Evolutionary conservation across 2,888 invertebrate species (phyloP).

Genomic region (Trachelus tabidus): DNA sequence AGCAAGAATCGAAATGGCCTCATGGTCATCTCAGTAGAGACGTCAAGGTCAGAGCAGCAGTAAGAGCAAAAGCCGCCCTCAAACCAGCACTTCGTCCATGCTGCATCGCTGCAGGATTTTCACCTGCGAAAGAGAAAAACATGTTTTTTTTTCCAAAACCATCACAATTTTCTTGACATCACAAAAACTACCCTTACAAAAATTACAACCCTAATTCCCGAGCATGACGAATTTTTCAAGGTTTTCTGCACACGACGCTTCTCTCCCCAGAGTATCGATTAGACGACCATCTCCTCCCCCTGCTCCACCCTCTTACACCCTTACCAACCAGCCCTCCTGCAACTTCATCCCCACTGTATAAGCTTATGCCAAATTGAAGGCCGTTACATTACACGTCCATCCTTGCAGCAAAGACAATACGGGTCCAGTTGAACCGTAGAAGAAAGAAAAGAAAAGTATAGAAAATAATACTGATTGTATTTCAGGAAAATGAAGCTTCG

Average conservation of each 20-base stretch:
- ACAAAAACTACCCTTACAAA: background rate
- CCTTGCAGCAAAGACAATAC: background rate
- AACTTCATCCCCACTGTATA: background rate
- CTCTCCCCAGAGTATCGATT: background rate
- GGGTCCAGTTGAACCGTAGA: background rate
- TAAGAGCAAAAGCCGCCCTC: conserved; percentile 48
- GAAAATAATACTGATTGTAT: background rate
- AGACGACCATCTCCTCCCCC: background rate
- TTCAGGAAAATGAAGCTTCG: background rate
- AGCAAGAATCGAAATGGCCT: conserved; percentile 35
- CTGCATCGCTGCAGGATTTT: conserved; percentile 64
- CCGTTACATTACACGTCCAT: background rate
- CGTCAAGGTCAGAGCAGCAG: conserved; percentile 46
- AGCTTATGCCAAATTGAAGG: background rate
- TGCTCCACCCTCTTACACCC: background rate
- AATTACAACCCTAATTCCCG: background rate
- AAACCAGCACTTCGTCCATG: conserved; percentile 51
- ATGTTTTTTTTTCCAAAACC: background rate
- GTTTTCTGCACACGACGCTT: background rate
- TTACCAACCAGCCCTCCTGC: background rate
- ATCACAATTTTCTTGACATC: background rate
- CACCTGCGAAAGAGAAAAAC: conserved; percentile 49
- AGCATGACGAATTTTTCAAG: background rate
- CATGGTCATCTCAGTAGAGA: conserved; percentile 62
- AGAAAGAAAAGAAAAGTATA: conserved; percentile 2